Conservation (phyloP, 2,797 vertebrate species). For the Sorex maritimensis region DNA sequence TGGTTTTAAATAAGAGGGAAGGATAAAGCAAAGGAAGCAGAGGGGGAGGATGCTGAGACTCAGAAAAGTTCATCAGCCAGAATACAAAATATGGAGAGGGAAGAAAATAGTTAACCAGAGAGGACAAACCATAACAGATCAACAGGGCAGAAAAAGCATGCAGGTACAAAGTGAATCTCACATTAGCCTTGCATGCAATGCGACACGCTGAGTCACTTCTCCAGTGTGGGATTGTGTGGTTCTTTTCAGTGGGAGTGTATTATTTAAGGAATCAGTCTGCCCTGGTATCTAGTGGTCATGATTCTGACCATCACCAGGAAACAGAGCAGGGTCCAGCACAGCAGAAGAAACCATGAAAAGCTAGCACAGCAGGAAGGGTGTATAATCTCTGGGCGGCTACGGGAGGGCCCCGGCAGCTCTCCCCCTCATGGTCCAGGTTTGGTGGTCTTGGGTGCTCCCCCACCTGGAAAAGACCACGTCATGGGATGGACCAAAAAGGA, state of each 20-base stretch:
- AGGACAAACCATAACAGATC: neutral
- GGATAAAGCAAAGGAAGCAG: no score
- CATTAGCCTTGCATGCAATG: neutral
- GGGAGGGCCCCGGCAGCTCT: no score
- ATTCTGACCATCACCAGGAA: neutral
- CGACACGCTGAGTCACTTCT: neutral
- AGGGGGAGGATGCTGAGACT: no score
- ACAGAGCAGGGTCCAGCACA: neutral
- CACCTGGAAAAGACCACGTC: no score
- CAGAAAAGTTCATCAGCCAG: neutral
- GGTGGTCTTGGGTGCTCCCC: no score
- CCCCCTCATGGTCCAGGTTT: no score
- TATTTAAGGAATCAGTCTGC: neutral
- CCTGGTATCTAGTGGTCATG: neutral
- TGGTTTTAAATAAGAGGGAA: neutral
- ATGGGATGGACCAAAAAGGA: no score
- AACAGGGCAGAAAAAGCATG: neutral
- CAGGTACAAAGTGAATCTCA: neutral
- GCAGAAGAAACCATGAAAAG: no score
- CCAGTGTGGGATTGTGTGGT: neutral
- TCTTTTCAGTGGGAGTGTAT: neutral
- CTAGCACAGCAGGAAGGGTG: no score
- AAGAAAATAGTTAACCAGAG: neutral
- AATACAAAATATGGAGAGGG: neutral
- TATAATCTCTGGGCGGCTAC: no score